Conservation (phyloP, 2,888 invertebrate genomes). For the Lacanobia wlatinum region DNA sequence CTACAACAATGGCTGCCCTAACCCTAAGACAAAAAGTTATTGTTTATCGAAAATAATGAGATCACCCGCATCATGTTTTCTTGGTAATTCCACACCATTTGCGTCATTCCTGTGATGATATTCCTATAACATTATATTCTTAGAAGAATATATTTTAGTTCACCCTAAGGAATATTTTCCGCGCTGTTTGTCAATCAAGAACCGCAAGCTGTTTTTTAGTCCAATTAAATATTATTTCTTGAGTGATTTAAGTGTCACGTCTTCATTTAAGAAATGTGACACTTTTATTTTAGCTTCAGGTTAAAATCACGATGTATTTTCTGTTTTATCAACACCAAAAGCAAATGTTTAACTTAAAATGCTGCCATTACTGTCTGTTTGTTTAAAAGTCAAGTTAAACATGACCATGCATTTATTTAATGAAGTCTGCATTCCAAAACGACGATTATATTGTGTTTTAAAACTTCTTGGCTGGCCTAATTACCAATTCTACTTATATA, state of each 20-base stretch:
- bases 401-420: constrained; percentile 19
- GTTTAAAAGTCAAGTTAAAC: constrained; percentile 41
- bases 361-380: constrained; percentile 31
- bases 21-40: constrained; percentile 54
- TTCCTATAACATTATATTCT: constrained; percentile 50
- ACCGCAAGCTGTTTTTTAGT: constrained; percentile 22
- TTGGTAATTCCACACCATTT: constrained; percentile 75
- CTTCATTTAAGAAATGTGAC: constrained; percentile 7
- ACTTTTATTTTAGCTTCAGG: constrained; percentile 13
- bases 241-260: neutral
- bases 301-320: constrained; percentile 27
- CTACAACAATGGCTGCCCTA: constrained; percentile 35
- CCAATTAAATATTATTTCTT: constrained; percentile 36
- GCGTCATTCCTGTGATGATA: constrained; percentile 69
- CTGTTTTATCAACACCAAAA: neutral
- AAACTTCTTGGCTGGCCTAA: constrained; percentile 21
- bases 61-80: constrained; percentile 81
- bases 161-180: constrained; percentile 24
- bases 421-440: constrained; percentile 22
- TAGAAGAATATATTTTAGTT: constrained; percentile 45
- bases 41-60: constrained; percentile 72
- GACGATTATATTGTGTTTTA: constrained; percentile 12
- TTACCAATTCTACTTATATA: constrained; percentile 23
- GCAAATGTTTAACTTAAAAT: constrained; percentile 30
- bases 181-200: constrained; percentile 30